These are phyloP conservation scores for Pegoplata infirma DNA, from an alignment of 2,888 invertebrate genomes.

Conservation along the genomic window DNA sequence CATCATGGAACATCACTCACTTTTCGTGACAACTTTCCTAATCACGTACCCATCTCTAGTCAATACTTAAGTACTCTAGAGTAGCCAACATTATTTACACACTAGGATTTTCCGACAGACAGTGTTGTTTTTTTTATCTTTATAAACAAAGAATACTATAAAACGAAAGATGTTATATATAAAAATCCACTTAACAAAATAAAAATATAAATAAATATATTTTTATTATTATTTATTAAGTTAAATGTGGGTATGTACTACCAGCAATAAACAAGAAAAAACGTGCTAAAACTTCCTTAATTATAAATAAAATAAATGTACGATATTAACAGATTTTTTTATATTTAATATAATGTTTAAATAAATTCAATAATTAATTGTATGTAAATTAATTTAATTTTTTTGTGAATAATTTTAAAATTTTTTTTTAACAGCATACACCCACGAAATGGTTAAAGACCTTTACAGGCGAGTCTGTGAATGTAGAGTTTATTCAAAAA, in stretches of 20 bases:
- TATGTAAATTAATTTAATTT: not conserved
- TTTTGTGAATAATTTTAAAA: not conserved
- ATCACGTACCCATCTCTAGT: too few relatives aligned
- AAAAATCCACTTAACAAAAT: not conserved
- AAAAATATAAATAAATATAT: not conserved
- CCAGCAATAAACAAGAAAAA: too few relatives aligned
- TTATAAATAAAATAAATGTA: conserved; percentile 18
- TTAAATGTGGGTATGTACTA: too few relatives aligned
- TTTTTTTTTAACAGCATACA: not conserved
- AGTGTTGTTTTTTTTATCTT: not conserved
- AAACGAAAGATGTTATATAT: not conserved
- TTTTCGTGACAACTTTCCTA: too few relatives aligned
- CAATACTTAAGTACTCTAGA: not conserved
- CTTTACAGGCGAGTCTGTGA: not conserved
- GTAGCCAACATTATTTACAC: not conserved
- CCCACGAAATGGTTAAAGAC: conserved; percentile 31
- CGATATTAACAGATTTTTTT: not conserved
- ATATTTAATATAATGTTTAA: not conserved
- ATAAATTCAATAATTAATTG: not conserved
- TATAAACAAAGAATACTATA: not conserved
- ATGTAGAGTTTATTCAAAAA: too few relatives aligned
- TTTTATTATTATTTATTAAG: not conserved
- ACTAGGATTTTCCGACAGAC: not conserved
- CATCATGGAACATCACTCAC: too few relatives aligned
- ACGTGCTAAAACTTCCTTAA: conserved; percentile 45